Evolutionary conservation across 2,797 vertebrate genomes (phyloP).

Genomic region (Leucoraja ocellata): DNA sequence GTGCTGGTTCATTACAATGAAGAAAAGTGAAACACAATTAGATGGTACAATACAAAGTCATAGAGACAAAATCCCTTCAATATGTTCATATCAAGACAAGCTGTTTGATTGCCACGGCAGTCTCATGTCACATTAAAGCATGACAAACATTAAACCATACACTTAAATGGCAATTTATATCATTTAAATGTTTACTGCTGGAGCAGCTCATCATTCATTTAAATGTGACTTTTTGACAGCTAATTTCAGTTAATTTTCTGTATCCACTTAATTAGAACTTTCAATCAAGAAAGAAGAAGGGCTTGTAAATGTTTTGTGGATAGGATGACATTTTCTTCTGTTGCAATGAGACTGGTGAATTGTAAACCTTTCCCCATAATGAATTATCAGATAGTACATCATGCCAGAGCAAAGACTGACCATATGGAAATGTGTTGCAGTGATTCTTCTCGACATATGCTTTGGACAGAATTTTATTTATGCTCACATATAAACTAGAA

Average conservation of each 20-base stretch:
- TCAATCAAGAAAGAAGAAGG: constrained; percentile 68
- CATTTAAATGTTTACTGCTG: constrained; percentile 97
- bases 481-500: constrained; percentile 51
- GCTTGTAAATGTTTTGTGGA: constrained; percentile 56
- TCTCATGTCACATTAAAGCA: constrained; percentile 97
- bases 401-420: constrained; percentile 41
- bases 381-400: constrained; percentile 47
- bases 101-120: constrained; percentile 97
- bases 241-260: constrained; percentile 91
- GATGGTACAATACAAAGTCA: constrained; percentile 24
- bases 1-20: constrained; percentile 8
- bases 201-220: constrained; percentile 87
- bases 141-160: constrained; percentile 97
- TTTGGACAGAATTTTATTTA: constrained; percentile 48
- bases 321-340: constrained; percentile 54
- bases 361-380: constrained; percentile 51
- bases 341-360: constrained; percentile 51
- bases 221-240: constrained; percentile 98
- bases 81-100: constrained; percentile 97
- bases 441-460: constrained; percentile 39
- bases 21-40: constrained; percentile 2
- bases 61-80: constrained; percentile 79
- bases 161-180: constrained; percentile 99
- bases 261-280: constrained; percentile 97
- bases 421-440: constrained; percentile 44